A percentile compares a stretch with the other conserved stretches of the same genome.
Conservation (phyloP, 2,113 vertebrate species). For the Crotophaga sulcirostris region DNA sequence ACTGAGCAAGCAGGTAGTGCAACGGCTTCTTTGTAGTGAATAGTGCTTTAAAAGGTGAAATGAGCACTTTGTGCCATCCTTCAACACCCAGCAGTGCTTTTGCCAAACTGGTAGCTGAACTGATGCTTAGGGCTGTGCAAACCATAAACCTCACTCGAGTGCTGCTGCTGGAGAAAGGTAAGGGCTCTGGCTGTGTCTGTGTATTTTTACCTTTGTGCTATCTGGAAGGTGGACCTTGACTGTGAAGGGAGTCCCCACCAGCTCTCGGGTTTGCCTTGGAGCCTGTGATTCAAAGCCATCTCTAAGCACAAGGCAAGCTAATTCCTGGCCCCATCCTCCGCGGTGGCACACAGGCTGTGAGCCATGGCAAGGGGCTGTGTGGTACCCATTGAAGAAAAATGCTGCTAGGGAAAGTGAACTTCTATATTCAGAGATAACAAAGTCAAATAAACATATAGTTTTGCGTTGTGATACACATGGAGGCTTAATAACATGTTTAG, state of each 20-base stretch:
- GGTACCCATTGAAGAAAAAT: neutral
- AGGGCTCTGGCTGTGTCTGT: neutral
- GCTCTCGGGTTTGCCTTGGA: neutral
- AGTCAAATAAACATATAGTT: neutral
- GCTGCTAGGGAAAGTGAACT: neutral
- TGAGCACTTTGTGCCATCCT: neutral
- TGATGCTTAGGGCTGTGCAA: neutral
- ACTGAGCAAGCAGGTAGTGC: neutral
- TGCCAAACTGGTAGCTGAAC: neutral
- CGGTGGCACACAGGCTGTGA: neutral
- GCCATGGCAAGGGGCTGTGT: fast-evolving
- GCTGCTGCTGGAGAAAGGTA: neutral
- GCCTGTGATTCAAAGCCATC: neutral
- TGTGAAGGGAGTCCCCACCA: neutral
- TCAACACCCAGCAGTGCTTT: neutral
- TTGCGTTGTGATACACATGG: neutral
- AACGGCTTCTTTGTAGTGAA: neutral
- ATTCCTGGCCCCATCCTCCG: neutral
- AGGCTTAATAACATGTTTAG: neutral
- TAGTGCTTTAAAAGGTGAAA: neutral
- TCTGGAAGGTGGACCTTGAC: neutral
- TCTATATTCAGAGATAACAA: neutral
- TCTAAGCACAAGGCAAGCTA: neutral
- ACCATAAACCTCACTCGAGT: neutral
- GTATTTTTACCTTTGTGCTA: neutral